These are phyloP conservation scores for Drosophila nr. perissopoda DNA, from an alignment of 2,888 invertebrate species.

Conservation along the genomic window DNA sequence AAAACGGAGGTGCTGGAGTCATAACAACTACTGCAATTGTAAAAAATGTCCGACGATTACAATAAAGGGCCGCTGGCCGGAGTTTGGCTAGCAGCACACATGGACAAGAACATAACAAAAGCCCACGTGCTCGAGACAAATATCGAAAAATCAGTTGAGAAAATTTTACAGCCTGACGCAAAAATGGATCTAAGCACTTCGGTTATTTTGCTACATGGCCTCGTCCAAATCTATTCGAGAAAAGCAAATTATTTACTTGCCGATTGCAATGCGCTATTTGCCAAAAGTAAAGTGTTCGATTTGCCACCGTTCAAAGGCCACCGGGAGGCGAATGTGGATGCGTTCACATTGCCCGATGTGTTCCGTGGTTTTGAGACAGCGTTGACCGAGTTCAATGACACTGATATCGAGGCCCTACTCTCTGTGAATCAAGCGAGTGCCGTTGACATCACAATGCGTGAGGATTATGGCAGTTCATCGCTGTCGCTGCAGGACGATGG, in stretches of 20 bases:
- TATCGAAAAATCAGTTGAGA: conserved; percentile 99
- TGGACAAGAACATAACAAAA: conserved; percentile 99
- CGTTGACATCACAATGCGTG: conserved; percentile 99
- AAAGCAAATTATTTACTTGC: conserved; percentile 99
- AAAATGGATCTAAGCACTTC: conserved; percentile 99
- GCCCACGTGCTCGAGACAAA: conserved; percentile 99
- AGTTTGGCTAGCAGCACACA: conserved; percentile 99
- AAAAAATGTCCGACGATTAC: conserved; percentile 99
- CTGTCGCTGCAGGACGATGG: conserved; percentile 97
- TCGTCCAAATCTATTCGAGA: conserved; percentile 98
- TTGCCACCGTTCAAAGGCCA: conserved; percentile 94
- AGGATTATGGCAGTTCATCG: conserved; percentile 97
- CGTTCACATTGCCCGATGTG: conserved; percentile 99
- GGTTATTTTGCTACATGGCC: conserved; percentile 98
- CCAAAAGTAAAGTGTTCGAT: conserved; percentile 99
- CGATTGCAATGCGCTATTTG: conserved; percentile 99
- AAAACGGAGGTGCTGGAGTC: too few species aligned
- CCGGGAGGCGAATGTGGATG: conserved; percentile 97
- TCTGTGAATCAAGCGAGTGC: conserved; percentile 98
- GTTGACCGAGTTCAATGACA: conserved; percentile 97
- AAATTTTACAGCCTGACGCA: conserved; percentile 99
- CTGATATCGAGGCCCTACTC: conserved; percentile 98
- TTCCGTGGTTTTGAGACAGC: conserved; percentile 99
- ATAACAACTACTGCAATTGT: too few species aligned
- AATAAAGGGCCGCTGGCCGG: conserved; percentile 99